These are phyloP conservation scores for Bos indicus DNA, from an alignment of 2,113 vertebrate genomes.

Conservation along the genomic window DNA sequence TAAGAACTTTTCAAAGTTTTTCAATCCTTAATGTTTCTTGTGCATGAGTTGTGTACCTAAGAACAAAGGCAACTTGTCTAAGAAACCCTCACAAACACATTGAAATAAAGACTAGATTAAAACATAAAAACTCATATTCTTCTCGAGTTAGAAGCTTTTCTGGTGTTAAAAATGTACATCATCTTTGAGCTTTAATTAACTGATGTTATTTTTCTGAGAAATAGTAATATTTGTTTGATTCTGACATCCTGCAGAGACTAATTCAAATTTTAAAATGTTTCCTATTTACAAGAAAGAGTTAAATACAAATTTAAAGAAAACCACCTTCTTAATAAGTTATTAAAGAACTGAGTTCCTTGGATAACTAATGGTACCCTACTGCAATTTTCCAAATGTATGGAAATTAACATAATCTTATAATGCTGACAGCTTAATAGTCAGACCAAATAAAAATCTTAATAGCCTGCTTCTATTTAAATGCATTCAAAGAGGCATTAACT, in stretches of 20 bases:
- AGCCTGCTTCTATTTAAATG: not conserved
- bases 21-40: not conserved
- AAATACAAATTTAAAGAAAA: constrained; percentile 17
- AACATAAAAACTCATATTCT: not conserved
- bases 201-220: constrained; percentile 9
- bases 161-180: not conserved
- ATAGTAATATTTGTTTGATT: not conserved
- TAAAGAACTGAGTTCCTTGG: not conserved
- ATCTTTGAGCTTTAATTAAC: not conserved
- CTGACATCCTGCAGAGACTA: not conserved
- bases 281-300: not conserved
- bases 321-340: not conserved
- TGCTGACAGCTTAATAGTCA: not conserved
- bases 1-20: not conserved
- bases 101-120: constrained; percentile 1
- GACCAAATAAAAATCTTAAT: not conserved
- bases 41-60: not conserved
- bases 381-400: not conserved
- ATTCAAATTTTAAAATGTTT: constrained; percentile 22
- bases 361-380: not conserved
- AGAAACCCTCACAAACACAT: not conserved
- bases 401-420: not conserved
- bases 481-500: not conserved
- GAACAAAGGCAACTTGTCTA: not conserved
- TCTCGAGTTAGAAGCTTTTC: not conserved